Percentiles rank a stretch among this genome's conserved stretches.
These are phyloP conservation scores for Tetranychus urticae DNA, from an alignment of 1,140 invertebrate genomes.

Conservation along the genomic window DNA sequence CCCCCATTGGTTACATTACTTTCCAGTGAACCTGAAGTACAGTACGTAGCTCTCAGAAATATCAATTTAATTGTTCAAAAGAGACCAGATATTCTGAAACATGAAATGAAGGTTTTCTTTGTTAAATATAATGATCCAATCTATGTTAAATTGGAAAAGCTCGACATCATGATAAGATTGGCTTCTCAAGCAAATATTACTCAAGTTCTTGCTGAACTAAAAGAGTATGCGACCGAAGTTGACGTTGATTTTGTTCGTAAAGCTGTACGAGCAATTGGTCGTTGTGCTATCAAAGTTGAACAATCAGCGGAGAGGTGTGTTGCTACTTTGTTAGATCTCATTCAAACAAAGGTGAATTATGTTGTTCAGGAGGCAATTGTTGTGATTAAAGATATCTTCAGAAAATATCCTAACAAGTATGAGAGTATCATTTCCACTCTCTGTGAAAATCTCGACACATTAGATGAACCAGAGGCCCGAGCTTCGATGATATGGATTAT, in stretches of 20 bases:
- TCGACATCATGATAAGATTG: conserved; percentile 98
- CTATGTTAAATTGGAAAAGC: conserved; percentile 95
- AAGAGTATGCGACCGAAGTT: conserved; percentile 97
- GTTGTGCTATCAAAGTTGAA: conserved; percentile 99
- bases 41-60: conserved; percentile 93
- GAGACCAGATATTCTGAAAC: conserved; percentile 92
- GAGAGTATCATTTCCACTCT: conserved; percentile 98
- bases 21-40: conserved; percentile 92
- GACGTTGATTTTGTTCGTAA: conserved; percentile 99
- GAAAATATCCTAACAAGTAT: conserved; percentile 99
- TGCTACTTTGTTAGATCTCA: conserved; percentile 89
- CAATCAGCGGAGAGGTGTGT: conserved; percentile 95
- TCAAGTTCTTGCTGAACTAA: conserved; percentile 91
- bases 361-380: conserved; percentile 99
- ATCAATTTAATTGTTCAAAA: conserved; percentile 99
- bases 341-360: conserved; percentile 98
- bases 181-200: conserved; percentile 95
- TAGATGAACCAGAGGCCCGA: conserved; percentile 95
- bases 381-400: conserved; percentile 91
- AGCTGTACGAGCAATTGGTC: conserved; percentile 86
- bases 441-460: conserved; percentile 93
- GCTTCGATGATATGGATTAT: conserved; percentile 99
- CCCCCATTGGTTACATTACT: conserved; percentile 94
- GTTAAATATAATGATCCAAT: conserved; percentile 99
- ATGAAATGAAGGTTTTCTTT: conserved; percentile 99